A percentile compares a stretch with the other conserved stretches of the same genome.
Evolutionary conservation across 2,888 invertebrate species (phyloP).

Genomic region (Branchipolynoe longqiensis): DNA sequence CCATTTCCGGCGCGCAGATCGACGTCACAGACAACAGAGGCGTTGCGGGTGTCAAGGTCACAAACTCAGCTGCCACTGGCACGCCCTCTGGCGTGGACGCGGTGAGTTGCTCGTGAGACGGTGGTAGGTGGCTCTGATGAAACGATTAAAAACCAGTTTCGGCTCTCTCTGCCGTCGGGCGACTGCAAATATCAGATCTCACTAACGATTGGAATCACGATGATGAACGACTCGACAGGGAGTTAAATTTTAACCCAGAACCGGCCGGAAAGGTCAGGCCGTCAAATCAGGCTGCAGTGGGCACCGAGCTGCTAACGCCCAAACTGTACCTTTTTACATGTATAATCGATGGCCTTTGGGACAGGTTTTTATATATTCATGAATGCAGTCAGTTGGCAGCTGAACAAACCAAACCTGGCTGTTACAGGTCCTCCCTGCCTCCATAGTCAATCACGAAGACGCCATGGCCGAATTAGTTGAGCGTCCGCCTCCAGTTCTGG

Average conservation of each 20-base stretch:
- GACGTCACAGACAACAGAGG: conserved; percentile 48
- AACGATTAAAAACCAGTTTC: conserved; percentile 17
- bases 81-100: conserved; percentile 24
- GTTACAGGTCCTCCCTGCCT: too few relatives aligned
- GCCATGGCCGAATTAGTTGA: too few relatives aligned
- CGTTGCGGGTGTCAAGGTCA: conserved; percentile 34
- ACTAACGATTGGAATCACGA: conserved; percentile 38
- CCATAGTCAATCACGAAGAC: too few relatives aligned
- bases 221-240: conserved; percentile 23
- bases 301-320: background rate
- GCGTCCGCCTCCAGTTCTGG: too few relatives aligned
- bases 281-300: conserved; percentile 3
- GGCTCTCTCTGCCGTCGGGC: background rate
- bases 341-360: conserved; percentile 30
- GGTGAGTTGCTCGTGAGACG: background rate
- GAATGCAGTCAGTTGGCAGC: conserved; percentile 23
- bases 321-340: conserved; percentile 30
- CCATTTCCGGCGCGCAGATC: conserved; percentile 44
- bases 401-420: background rate
- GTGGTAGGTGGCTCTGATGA: conserved; percentile 1
- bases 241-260: conserved; percentile 13
- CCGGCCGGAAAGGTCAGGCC: conserved; percentile 4
- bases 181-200: conserved; percentile 13
- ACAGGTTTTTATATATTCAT: conserved; percentile 1
- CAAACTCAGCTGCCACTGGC: conserved; percentile 30